phyloP scores from a whole-genome alignment of 2,797 vertebrate genomes.

The Amblyraja radiata region DNA sequence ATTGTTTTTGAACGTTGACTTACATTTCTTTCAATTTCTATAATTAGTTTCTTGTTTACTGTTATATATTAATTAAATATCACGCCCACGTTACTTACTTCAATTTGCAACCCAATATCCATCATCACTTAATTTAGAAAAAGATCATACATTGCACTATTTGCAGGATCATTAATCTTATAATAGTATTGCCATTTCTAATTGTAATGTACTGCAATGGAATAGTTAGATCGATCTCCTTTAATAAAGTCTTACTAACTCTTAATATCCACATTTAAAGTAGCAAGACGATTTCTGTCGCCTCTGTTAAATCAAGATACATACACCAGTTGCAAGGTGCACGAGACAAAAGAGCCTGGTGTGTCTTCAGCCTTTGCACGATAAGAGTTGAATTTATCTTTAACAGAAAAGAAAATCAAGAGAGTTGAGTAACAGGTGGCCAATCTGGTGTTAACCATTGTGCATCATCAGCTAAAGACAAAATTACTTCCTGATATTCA shows the following conservation, averaged over 20 bases:
- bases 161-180: not conserved
- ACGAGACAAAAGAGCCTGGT: not conserved
- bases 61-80: not conserved
- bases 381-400: not conserved
- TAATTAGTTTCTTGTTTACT: not conserved
- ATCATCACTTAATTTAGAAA: constrained; percentile 9
- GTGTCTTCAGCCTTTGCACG: not conserved
- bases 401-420: not conserved
- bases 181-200: not conserved
- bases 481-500: constrained; percentile 3
- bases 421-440: not conserved
- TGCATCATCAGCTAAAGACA: not conserved
- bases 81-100: not conserved
- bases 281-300: not conserved
- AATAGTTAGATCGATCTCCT: not conserved
- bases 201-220: not conserved
- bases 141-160: not conserved
- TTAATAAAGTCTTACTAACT: not conserved
- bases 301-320: not conserved
- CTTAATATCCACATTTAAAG: not conserved
- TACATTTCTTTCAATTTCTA: not conserved
- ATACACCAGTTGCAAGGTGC: not conserved
- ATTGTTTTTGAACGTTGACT: not conserved
- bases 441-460: not conserved
- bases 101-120: not conserved